phyloP scores from a whole-genome alignment of 2,888 invertebrate species.

The Stegophylla sp. region DNA sequence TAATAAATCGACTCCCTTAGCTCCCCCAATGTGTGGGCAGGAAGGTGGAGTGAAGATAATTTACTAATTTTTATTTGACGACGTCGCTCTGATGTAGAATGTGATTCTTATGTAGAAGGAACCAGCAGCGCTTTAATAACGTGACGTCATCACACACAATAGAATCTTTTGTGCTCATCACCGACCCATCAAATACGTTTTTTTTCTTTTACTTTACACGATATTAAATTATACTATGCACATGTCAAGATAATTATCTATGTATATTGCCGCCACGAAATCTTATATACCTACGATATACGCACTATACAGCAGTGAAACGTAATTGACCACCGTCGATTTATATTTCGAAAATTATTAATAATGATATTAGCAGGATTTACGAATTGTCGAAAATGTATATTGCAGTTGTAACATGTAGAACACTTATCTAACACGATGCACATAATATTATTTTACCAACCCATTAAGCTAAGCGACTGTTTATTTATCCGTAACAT shows the following conservation, averaged over 20 bases:
- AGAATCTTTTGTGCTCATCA: conserved; percentile 50
- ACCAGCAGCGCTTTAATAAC: conserved; percentile 56
- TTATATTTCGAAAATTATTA: neutral
- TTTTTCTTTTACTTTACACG: conserved; percentile 20
- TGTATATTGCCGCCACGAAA: neutral
- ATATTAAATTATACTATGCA: conserved; percentile 49
- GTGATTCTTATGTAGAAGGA: conserved; percentile 32
- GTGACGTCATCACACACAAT: conserved; percentile 55
- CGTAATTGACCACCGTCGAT: neutral
- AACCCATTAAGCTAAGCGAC: conserved; percentile 42
- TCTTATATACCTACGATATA: neutral
- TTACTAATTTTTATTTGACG: conserved; percentile 11
- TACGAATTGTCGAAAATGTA: neutral
- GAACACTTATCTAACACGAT: neutral
- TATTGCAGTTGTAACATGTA: neutral
- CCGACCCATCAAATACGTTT: conserved; percentile 32
- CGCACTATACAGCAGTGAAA: neutral
- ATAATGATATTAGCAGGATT: neutral
- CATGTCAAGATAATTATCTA: conserved; percentile 39
- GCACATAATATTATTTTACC: neutral
- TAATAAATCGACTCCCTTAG: neutral
- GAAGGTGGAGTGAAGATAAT: conserved; percentile 8
- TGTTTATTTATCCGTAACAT: conserved; percentile 44
- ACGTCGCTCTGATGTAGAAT: conserved; percentile 11
- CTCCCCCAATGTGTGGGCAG: neutral